Evolutionary conservation across 2,888 invertebrate species (phyloP).

Genomic region (Leucoptera coffeella): DNA sequence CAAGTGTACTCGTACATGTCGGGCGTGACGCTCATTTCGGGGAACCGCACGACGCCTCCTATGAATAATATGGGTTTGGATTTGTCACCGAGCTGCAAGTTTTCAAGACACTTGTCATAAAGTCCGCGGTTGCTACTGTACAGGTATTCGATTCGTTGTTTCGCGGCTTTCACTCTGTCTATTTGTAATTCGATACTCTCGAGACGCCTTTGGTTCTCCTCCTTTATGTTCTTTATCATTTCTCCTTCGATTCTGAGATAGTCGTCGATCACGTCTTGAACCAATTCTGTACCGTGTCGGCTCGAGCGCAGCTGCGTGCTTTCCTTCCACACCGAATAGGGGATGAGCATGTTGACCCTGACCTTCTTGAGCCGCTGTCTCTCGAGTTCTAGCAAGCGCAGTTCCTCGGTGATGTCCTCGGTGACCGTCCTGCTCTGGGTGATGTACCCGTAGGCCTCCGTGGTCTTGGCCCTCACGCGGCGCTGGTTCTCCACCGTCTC

Average conservation of each 20-base stretch:
- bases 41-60: slow-evolving; percentile 74
- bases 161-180: slow-evolving; percentile 69
- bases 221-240: slow-evolving; percentile 62
- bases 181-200: slow-evolving; percentile 65
- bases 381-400: slow-evolving; percentile 61
- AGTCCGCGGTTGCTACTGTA: slow-evolving; percentile 88
- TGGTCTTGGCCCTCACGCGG: no score
- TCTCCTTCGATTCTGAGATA: slow-evolving; percentile 70
- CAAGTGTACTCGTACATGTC: slow-evolving; percentile 84
- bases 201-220: slow-evolving; percentile 55
- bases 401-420: slow-evolving; percentile 63
- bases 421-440: no score
- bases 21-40: slow-evolving; percentile 60
- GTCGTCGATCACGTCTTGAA: slow-evolving; percentile 70
- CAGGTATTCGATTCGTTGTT: slow-evolving; percentile 78
- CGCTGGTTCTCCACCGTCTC: no score
- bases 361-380: slow-evolving; percentile 63
- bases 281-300: slow-evolving; percentile 66
- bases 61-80: slow-evolving; percentile 69
- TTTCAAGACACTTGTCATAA: slow-evolving; percentile 66
- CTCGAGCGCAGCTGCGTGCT: slow-evolving; percentile 66
- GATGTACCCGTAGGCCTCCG: no score
- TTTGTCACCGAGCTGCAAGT: slow-evolving; percentile 62
- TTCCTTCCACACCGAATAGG: slow-evolving; percentile 70
- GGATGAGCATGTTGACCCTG: slow-evolving; percentile 58